Evolutionary conservation across 2,797 vertebrate genomes (phyloP).

Genomic region (Gymnopithys bicolor): DNA sequence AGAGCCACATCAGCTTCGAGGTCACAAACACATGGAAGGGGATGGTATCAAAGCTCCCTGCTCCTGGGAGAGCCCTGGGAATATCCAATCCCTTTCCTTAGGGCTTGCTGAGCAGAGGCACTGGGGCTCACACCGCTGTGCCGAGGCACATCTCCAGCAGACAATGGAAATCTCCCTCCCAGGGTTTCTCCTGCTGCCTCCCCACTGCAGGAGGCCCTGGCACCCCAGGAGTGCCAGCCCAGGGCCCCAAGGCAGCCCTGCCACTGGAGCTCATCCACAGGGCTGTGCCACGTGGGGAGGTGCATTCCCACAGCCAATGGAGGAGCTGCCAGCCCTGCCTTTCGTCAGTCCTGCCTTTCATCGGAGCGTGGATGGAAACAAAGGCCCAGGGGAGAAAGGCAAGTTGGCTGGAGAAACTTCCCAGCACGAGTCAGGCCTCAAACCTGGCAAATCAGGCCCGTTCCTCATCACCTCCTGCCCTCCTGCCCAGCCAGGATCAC

Average conservation of each 20-base stretch:
- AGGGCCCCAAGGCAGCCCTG: neutral
- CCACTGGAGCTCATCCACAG: neutral
- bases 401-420: neutral
- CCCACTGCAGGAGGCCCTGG: neutral
- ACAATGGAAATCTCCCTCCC: neutral
- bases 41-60: neutral
- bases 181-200: neutral
- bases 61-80: neutral
- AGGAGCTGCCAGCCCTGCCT: neutral
- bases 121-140: accelerated
- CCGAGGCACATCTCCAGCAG: neutral
- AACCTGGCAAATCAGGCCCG: neutral
- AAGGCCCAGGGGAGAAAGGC: neutral
- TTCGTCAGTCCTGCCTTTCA: neutral
- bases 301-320: neutral
- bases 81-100: accelerated
- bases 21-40: neutral
- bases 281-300: neutral
- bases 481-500: neutral
- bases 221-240: neutral
- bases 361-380: neutral
- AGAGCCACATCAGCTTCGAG: neutral
- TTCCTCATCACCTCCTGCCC: neutral
- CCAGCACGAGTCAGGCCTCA: neutral
- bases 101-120: neutral